A percentile compares a stretch with the other conserved stretches of the same genome.
Conservation (phyloP, 2,113 vertebrate genomes). For the Pagrus major region DNA sequence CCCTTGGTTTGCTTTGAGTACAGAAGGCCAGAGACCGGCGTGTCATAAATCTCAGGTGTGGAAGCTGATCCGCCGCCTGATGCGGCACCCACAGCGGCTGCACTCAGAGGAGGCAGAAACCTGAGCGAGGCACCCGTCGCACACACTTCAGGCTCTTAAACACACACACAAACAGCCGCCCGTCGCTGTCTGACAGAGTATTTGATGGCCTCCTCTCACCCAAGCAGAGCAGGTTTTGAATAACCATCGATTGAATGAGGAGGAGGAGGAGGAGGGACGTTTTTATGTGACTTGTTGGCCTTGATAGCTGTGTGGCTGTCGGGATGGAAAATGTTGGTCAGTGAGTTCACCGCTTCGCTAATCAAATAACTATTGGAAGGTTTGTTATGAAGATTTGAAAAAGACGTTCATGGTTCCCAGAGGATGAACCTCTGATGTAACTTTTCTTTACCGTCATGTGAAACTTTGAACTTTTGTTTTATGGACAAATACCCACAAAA, state of each 20-base stretch:
- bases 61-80: conserved; percentile 60
- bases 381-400: neutral
- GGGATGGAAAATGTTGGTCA: no score
- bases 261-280: neutral
- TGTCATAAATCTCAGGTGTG: conserved; percentile 70
- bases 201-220: conserved; percentile 54
- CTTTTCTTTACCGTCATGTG: no score
- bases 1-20: conserved; percentile 10
- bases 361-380: neutral
- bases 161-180: conserved; percentile 34
- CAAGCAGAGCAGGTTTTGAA: conserved; percentile 60
- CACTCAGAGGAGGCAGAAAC: conserved; percentile 67
- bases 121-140: conserved; percentile 54
- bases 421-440: no score
- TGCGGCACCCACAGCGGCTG: conserved; percentile 41
- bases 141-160: conserved; percentile 37
- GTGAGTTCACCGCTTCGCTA: neutral
- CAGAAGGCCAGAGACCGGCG: conserved; percentile 15
- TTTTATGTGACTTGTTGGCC: neutral
- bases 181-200: conserved; percentile 25
- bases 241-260: conserved; percentile 49
- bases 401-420: neutral
- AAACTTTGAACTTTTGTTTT: neutral
- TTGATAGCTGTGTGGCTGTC: neutral
- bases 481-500: neutral